phyloP scores from a whole-genome alignment of 2,113 vertebrate genomes.

The Alces alces region DNA sequence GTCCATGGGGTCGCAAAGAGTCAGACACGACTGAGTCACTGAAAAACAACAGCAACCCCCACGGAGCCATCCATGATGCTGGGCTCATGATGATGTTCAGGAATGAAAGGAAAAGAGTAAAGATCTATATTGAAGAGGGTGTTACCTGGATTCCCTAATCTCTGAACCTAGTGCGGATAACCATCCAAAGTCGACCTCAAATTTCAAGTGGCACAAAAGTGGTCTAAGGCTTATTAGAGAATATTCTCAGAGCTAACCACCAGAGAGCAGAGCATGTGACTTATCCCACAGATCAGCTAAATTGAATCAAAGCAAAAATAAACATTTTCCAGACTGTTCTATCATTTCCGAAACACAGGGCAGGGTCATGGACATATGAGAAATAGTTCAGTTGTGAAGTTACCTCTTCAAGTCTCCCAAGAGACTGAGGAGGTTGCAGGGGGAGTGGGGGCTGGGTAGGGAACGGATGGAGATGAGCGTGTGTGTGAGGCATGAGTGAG shows the following conservation, averaged over 20 bases:
- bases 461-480: not conserved
- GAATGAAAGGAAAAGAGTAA: not conserved
- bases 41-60: not conserved
- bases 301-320: not conserved
- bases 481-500: not conserved
- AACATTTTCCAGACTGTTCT: not conserved
- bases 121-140: not conserved
- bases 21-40: not conserved
- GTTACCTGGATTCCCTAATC: not conserved
- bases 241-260: not conserved
- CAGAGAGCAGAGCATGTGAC: not conserved
- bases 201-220: not conserved
- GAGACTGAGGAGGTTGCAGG: fast-evolving
- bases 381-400: not conserved
- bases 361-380: not conserved
- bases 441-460: fast-evolving
- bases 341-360: not conserved
- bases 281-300: not conserved
- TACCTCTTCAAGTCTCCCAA: not conserved
- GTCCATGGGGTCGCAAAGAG: not conserved
- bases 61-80: not conserved
- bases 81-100: not conserved
- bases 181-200: not conserved
- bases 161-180: not conserved
- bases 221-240: not conserved